Evolutionary conservation across 2,113 vertebrate species (phyloP).

Genomic region (Phylloscopus trochiloides): DNA sequence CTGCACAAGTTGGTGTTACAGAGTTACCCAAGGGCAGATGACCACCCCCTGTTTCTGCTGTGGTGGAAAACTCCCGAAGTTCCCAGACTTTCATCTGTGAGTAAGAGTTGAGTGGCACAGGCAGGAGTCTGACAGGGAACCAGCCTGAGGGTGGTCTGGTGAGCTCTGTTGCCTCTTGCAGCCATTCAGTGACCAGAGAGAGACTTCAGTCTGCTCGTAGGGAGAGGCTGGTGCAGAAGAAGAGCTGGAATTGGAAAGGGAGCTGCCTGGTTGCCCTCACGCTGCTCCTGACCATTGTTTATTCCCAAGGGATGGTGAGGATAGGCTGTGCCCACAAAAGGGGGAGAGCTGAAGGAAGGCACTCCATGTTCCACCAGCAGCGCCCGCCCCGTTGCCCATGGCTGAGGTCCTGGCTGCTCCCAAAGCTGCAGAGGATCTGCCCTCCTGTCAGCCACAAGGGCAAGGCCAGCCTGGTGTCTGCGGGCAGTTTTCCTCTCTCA

Average conservation of each 20-base stretch:
- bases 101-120: not conserved
- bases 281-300: not conserved
- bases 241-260: not conserved
- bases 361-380: not conserved
- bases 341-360: not conserved
- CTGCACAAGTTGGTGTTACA: not conserved
- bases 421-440: not conserved
- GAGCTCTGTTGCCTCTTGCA: not conserved
- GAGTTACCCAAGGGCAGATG: not conserved
- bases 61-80: not conserved
- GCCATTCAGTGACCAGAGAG: not conserved
- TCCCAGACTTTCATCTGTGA: not conserved
- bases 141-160: not conserved
- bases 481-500: not conserved
- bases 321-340: not conserved
- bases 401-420: not conserved
- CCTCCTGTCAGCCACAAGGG: not conserved
- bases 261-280: not conserved
- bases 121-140: not conserved
- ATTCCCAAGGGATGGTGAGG: not conserved
- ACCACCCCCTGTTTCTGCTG: not conserved
- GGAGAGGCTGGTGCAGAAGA: not conserved
- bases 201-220: not conserved
- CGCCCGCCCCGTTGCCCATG: rapidly evolving
- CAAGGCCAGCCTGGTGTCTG: not conserved